Conservation (phyloP, 1,140 invertebrate species). For the Listronotus oregonensis region DNA sequence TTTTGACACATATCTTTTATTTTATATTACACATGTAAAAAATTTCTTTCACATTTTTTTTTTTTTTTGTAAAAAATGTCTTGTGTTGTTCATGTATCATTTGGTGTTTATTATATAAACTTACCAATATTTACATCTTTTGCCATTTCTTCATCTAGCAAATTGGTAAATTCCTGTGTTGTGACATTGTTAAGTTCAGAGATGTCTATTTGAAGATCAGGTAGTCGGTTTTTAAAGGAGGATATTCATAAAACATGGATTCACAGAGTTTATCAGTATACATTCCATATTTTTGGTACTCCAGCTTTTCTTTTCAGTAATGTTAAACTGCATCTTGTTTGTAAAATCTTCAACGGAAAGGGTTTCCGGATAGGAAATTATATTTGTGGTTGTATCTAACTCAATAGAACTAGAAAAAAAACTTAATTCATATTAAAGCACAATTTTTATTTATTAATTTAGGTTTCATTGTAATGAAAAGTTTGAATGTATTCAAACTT, state of each 20-base stretch:
- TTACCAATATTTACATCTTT: constrained; percentile 46
- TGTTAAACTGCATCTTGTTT: constrained; percentile 44
- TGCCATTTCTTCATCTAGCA: constrained; percentile 55
- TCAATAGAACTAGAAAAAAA: constrained; percentile 36
- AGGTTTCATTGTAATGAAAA: not conserved
- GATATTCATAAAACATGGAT: constrained; percentile 52
- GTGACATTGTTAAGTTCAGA: constrained; percentile 53
- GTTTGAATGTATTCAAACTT: not conserved
- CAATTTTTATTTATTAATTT: not conserved
- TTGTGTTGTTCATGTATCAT: too few species aligned
- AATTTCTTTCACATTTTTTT: too few species aligned
- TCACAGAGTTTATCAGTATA: constrained; percentile 54
- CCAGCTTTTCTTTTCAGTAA: constrained; percentile 45
- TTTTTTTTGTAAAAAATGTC: too few species aligned
- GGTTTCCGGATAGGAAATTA: constrained; percentile 27
- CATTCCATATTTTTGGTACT: constrained; percentile 46
- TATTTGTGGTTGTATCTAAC: constrained; percentile 40
- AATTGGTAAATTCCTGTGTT: constrained; percentile 53
- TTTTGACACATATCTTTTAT: too few species aligned
- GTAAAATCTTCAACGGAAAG: constrained; percentile 33
- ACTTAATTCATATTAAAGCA: too few species aligned
- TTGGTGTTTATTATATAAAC: not conserved
- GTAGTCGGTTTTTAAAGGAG: constrained; percentile 48
- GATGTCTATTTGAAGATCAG: constrained; percentile 51
- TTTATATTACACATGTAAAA: too few species aligned